Conservation (phyloP, 2,113 vertebrate species). For the human region DNA sequence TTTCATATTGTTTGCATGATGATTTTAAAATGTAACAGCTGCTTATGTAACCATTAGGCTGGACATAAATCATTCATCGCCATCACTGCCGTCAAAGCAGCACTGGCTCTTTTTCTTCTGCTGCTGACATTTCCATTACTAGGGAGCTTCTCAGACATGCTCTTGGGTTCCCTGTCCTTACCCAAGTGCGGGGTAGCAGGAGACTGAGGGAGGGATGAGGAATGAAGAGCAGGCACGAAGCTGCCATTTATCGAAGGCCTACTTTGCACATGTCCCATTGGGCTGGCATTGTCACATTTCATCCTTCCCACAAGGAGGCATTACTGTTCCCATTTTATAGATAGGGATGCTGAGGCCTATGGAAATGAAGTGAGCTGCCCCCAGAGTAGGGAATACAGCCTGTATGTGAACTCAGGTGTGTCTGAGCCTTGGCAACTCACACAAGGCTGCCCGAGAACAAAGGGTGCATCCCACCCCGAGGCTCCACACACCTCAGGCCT, state of each 20-base stretch:
- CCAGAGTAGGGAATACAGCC: background rate
- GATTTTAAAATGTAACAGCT: slow-evolving; percentile 72
- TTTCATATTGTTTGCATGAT: slow-evolving; percentile 77
- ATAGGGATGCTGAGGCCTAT: background rate
- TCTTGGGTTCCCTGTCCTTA: fast-evolving
- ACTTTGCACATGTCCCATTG: fast-evolving
- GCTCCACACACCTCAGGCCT: background rate
- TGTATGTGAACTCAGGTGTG: background rate
- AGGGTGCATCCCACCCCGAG: fast-evolving
- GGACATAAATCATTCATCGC: slow-evolving; percentile 74
- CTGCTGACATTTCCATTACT: slow-evolving; percentile 24
- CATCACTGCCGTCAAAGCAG: slow-evolving; percentile 1
- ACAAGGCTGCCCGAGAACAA: background rate
- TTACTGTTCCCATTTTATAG: background rate
- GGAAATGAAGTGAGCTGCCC: background rate
- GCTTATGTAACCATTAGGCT: slow-evolving; percentile 61
- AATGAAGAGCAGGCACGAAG: no score
- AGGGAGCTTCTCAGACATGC: background rate
- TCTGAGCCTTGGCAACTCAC: background rate
- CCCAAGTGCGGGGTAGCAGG: fast-evolving
- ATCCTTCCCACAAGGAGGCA: background rate
- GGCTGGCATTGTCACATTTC: background rate
- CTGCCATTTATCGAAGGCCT: fast-evolving
- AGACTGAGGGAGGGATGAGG: background rate
- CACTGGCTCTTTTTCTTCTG: slow-evolving; percentile 8